Evolutionary conservation across 2,113 vertebrate genomes (phyloP).

Genomic region (Numida meleagris): DNA sequence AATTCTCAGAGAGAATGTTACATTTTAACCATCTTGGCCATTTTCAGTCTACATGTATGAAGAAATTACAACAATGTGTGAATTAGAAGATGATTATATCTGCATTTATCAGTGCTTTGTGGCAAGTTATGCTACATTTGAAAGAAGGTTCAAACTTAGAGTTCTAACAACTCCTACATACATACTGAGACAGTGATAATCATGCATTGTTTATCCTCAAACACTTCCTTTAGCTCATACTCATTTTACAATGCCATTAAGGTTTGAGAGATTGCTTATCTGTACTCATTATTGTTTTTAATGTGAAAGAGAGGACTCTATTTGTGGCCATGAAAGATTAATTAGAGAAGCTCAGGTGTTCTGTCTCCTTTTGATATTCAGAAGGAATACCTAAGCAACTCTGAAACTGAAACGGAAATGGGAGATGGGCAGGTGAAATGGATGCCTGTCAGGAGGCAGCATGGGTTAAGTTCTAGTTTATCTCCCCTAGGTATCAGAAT

Average conservation of each 20-base stretch:
- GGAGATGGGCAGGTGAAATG: slow-evolving; percentile 81
- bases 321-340: slow-evolving; percentile 91
- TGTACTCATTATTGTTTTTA: slow-evolving; percentile 66
- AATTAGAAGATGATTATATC: neutral
- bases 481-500: slow-evolving; percentile 74
- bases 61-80: neutral
- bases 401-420: slow-evolving; percentile 84
- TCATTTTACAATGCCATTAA: neutral
- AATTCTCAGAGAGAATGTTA: neutral
- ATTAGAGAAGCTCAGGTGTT: slow-evolving; percentile 82
- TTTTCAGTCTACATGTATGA: neutral
- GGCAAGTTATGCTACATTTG: neutral
- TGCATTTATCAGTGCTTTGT: neutral
- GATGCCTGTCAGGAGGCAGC: slow-evolving; percentile 69
- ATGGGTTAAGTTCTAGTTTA: slow-evolving; percentile 76
- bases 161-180: neutral
- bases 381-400: slow-evolving; percentile 86
- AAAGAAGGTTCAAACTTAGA: neutral
- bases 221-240: neutral
- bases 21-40: neutral
- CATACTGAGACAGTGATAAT: neutral
- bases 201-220: neutral
- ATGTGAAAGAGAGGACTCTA: slow-evolving; percentile 67
- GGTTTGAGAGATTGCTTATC: slow-evolving; percentile 64
- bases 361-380: slow-evolving; percentile 71